phyloP scores from a whole-genome alignment of 2,888 invertebrate genomes.

The Drosophila yooni region DNA sequence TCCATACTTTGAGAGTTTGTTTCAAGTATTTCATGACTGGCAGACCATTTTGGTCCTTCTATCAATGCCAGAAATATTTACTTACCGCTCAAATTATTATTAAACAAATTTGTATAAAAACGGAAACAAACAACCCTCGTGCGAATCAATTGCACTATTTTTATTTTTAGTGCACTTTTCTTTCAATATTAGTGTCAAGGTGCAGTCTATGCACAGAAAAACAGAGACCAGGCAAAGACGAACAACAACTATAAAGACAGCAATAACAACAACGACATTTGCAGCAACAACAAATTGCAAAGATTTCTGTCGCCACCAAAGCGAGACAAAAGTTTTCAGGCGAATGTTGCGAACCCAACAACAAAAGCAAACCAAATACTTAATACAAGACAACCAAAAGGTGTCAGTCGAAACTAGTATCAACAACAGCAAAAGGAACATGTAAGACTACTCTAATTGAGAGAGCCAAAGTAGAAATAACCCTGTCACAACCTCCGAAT shows the following conservation, averaged over 20 bases:
- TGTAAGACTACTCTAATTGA: slow-evolving; percentile 5
- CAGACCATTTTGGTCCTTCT: not conserved
- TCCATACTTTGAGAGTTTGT: not conserved
- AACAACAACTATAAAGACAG: slow-evolving; percentile 34
- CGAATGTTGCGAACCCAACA: slow-evolving; percentile 23
- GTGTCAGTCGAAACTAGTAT: slow-evolving; percentile 56
- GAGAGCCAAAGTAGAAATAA: not conserved
- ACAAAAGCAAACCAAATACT: slow-evolving; percentile 47
- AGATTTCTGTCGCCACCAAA: slow-evolving; percentile 45
- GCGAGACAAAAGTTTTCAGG: slow-evolving; percentile 38
- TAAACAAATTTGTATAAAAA: slow-evolving; percentile 44
- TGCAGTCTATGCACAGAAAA: slow-evolving; percentile 64
- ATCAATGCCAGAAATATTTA: not conserved
- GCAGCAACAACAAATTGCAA: slow-evolving; percentile 31
- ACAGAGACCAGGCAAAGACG: slow-evolving; percentile 36
- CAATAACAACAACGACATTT: slow-evolving; percentile 16
- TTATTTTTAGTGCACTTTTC: slow-evolving; percentile 68
- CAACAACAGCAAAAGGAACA: slow-evolving; percentile 41
- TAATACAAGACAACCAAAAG: slow-evolving; percentile 48
- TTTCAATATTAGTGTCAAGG: slow-evolving; percentile 79
- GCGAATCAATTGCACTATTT: slow-evolving; percentile 65
- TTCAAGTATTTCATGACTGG: not conserved
- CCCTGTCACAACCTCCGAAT: not conserved
- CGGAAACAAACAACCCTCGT: slow-evolving; percentile 21
- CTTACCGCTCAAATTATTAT: not conserved